Evolutionary conservation across 2,888 invertebrate species (phyloP).

Genomic region (Salpingus planirostris): DNA sequence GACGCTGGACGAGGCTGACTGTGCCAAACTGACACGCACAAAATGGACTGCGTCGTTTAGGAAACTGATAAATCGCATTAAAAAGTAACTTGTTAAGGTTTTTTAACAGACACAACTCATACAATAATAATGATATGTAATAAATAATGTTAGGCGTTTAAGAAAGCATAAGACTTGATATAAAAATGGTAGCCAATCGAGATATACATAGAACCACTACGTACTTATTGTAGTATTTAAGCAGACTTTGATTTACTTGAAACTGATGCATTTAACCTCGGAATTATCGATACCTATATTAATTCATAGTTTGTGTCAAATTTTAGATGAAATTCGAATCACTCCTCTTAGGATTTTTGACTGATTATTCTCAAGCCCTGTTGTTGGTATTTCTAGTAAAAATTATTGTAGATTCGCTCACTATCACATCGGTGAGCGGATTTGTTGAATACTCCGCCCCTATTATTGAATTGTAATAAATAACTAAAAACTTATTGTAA

Average conservation of each 20-base stretch:
- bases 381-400: not conserved
- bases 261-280: not conserved
- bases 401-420: not conserved
- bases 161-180: constrained; percentile 8
- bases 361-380: not conserved
- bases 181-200: not conserved
- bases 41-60: constrained; percentile 55
- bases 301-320: not conserved
- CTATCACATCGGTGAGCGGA: not conserved
- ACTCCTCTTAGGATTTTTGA: not conserved
- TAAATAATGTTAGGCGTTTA: constrained; percentile 5
- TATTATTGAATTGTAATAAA: constrained; percentile 1
- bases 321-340: not conserved
- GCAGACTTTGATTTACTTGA: not conserved
- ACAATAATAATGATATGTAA: not conserved
- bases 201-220: not conserved
- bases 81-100: constrained; percentile 26
- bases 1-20: constrained; percentile 38
- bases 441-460: constrained; percentile 8
- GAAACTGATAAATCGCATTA: constrained; percentile 43
- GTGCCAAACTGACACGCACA: constrained; percentile 44
- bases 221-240: too few relatives aligned
- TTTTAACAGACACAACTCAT: not conserved
- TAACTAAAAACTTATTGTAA: too few relatives aligned
- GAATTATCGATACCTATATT: not conserved